Percentiles rank a stretch among this genome's conserved stretches.
phyloP scores from a whole-genome alignment of 2,888 invertebrate genomes.

The Odontocolon sp. region DNA sequence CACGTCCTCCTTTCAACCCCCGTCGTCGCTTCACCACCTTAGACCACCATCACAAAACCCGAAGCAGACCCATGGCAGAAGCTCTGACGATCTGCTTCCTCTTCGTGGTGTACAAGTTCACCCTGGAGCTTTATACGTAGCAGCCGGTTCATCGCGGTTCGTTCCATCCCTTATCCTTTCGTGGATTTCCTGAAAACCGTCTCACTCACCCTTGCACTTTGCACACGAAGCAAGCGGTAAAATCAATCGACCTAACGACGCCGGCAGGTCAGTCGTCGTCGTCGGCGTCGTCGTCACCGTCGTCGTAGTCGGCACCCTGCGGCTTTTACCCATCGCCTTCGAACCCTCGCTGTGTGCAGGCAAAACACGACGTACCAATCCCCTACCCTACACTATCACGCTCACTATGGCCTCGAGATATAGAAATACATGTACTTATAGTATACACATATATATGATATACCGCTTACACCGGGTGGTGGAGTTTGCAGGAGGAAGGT shows the following conservation, averaged over 20 bases:
- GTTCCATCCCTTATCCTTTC: constrained; percentile 40
- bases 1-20: constrained; percentile 50
- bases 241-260: constrained; percentile 78
- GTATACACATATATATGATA: constrained; percentile 14
- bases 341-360: constrained; percentile 50
- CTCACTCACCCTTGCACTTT: background rate
- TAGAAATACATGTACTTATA: constrained; percentile 12
- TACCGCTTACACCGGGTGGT: constrained; percentile 34
- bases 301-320: constrained; percentile 49
- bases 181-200: background rate
- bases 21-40: constrained; percentile 62
- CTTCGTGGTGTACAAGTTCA: constrained; percentile 40
- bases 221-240: constrained; percentile 67
- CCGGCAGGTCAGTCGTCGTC: constrained; percentile 67
- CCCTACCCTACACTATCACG: too few species aligned
- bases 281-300: too few species aligned
- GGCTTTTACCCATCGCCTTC: constrained; percentile 50
- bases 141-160: constrained; percentile 48
- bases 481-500: constrained; percentile 32
- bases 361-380: constrained; percentile 22
- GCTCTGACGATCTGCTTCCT: constrained; percentile 46
- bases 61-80: constrained; percentile 34
- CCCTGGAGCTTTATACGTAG: background rate
- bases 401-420: constrained; percentile 19
- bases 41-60: constrained; percentile 36